Conservation (phyloP, 2,113 vertebrate genomes). For the Phalacrocorax brasilianus region DNA sequence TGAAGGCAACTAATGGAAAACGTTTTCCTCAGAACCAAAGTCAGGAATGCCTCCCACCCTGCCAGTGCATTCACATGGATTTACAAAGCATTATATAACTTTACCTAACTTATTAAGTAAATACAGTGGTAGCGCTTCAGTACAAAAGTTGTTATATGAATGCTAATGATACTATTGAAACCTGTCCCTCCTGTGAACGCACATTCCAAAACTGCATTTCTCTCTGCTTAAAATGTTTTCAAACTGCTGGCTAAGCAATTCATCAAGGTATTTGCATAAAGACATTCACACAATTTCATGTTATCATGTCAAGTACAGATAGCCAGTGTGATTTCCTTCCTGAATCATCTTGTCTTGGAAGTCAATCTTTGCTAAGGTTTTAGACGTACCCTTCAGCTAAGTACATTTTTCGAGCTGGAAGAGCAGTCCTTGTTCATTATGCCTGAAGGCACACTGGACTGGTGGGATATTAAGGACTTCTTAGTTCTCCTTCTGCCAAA, state of each 20-base stretch:
- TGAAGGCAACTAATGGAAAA: background rate
- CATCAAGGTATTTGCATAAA: background rate
- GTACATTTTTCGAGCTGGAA: background rate
- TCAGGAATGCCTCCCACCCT: background rate
- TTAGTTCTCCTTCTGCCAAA: background rate
- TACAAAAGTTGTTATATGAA: background rate
- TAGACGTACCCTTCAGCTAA: constrained; percentile 5
- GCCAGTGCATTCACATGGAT: background rate
- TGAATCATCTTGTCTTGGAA: constrained; percentile 38
- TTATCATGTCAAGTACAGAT: constrained; percentile 7
- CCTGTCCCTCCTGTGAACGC: background rate
- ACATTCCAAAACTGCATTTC: background rate
- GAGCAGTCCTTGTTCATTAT: background rate
- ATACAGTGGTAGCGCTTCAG: background rate
- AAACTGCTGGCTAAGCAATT: constrained; percentile 24
- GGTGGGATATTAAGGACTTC: background rate
- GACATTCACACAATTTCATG: background rate
- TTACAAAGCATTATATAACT: background rate
- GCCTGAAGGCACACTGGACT: background rate
- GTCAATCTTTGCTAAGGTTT: constrained; percentile 29
- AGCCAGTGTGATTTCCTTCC: constrained; percentile 33
- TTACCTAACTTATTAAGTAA: background rate
- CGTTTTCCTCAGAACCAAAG: background rate
- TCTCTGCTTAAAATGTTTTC: background rate
- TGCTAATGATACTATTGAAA: background rate